Evolutionary conservation across 2,113 vertebrate genomes (phyloP).

Genomic region (Balaenoptera acutorostrata): DNA sequence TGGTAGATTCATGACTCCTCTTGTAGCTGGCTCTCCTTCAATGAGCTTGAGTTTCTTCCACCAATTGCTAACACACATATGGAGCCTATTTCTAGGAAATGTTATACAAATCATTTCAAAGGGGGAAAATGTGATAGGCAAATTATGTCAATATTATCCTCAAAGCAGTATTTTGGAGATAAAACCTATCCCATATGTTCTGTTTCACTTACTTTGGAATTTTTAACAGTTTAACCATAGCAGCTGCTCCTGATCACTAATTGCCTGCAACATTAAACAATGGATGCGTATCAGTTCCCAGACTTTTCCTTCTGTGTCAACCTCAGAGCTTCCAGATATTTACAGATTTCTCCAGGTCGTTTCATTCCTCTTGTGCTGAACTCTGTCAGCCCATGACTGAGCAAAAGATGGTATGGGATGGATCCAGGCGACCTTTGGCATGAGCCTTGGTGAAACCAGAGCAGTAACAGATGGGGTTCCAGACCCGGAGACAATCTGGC

Average conservation of each 20-base stretch:
- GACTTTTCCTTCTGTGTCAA: conserved; percentile 39
- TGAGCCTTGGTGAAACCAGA: not conserved
- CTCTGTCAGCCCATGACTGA: not conserved
- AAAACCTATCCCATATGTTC: conserved; percentile 78
- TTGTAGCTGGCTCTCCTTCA: conserved; percentile 43
- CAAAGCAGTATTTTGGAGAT: conserved; percentile 72
- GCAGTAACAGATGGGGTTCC: conserved; percentile 31
- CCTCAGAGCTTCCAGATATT: conserved; percentile 51
- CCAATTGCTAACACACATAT: conserved; percentile 55
- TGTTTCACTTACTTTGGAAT: conserved; percentile 62
- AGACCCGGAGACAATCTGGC: not conserved
- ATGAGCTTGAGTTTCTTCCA: conserved; percentile 50
- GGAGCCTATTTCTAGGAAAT: conserved; percentile 79
- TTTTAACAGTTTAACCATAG: conserved; percentile 67
- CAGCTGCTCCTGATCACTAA: conserved; percentile 77
- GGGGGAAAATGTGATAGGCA: conserved; percentile 74
- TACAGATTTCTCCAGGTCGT: conserved; percentile 29
- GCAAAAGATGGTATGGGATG: not conserved
- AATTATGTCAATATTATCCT: conserved; percentile 78
- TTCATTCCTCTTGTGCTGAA: conserved; percentile 71
- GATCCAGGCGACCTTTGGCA: conserved; percentile 28
- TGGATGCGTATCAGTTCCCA: conserved; percentile 61
- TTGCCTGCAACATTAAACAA: conserved; percentile 71
- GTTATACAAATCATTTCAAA: conserved; percentile 75
- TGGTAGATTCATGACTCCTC: not conserved